Evolutionary conservation across 2,888 invertebrate genomes (phyloP).

Genomic region (Chrysolina haemoptera): DNA sequence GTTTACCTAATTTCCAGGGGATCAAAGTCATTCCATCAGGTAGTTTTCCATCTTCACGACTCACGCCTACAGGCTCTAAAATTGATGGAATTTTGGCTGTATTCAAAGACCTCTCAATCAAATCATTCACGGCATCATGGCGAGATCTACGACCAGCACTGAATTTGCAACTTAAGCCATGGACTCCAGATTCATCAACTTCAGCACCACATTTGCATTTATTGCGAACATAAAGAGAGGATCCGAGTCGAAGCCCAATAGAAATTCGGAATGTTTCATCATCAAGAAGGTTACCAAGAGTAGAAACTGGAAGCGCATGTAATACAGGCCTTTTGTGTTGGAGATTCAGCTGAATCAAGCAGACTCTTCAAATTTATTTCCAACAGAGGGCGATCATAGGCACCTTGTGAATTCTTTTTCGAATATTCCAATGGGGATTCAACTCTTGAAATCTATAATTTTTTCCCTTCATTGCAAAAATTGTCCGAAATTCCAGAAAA

Average conservation of each 20-base stretch:
- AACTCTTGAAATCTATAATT: neutral
- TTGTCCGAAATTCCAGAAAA: neutral
- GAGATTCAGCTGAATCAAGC: slow-evolving; percentile 1
- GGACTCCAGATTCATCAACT: neutral
- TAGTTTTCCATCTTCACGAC: too few relatives aligned
- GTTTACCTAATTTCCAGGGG: too few relatives aligned
- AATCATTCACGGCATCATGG: too few relatives aligned
- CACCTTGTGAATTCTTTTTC: neutral
- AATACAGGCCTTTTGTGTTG: neutral
- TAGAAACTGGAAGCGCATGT: neutral
- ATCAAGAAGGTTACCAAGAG: too few relatives aligned
- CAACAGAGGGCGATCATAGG: neutral
- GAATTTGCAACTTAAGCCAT: neutral
- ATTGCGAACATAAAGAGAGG: slow-evolving; percentile 2
- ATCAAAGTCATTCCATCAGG: neutral
- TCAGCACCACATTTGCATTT: neutral
- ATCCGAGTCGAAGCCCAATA: slow-evolving; percentile 6
- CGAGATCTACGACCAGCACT: too few relatives aligned
- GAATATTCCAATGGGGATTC: neutral
- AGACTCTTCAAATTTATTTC: neutral
- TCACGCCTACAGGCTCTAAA: too few relatives aligned
- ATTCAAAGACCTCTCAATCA: too few relatives aligned
- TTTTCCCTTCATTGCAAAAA: neutral
- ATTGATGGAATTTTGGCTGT: too few relatives aligned
- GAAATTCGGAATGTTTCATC: neutral